These are phyloP conservation scores for Pandemis cinnamomeana DNA, from an alignment of 2,888 invertebrate genomes.

Conservation along the genomic window DNA sequence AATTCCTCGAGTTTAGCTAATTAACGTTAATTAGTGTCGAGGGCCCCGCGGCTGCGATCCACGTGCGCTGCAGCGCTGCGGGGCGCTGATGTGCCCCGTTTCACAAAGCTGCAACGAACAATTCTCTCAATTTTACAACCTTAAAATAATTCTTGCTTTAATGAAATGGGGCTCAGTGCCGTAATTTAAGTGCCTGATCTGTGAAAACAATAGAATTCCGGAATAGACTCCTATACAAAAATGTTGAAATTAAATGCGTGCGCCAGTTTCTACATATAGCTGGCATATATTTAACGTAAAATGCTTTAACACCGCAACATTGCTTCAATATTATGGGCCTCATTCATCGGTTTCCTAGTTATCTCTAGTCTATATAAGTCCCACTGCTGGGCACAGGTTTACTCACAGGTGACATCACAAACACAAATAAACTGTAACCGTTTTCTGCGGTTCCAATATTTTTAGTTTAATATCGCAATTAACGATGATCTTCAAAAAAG, in stretches of 20 bases:
- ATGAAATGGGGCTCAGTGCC: not conserved
- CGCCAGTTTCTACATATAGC: too few relatives aligned
- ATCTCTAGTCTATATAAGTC: too few relatives aligned
- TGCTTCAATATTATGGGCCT: too few relatives aligned
- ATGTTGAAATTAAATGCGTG: too few relatives aligned
- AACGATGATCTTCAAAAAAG: not conserved
- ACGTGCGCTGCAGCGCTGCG: slow-evolving; percentile 56
- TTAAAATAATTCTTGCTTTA: not conserved
- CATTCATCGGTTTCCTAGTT: too few relatives aligned
- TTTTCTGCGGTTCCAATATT: not conserved
- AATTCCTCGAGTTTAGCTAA: slow-evolving; percentile 75
- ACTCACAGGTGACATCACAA: not conserved
- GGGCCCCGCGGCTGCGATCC: slow-evolving; percentile 70
- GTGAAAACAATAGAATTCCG: not conserved
- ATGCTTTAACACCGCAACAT: too few relatives aligned
- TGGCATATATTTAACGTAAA: too few relatives aligned
- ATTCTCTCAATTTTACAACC: not conserved
- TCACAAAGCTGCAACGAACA: not conserved
- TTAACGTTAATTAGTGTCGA: slow-evolving; percentile 57
- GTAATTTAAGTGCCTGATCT: not conserved
- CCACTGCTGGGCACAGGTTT: too few relatives aligned
- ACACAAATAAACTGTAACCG: not conserved
- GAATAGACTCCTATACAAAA: too few relatives aligned
- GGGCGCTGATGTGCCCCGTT: slow-evolving; percentile 20
- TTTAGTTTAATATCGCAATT: not conserved